Percentiles rank a stretch among this genome's conserved stretches.
Evolutionary conservation across 64 coral and sea anemone species (phyloP).

Genomic region (Platygyra sinensis): DNA sequence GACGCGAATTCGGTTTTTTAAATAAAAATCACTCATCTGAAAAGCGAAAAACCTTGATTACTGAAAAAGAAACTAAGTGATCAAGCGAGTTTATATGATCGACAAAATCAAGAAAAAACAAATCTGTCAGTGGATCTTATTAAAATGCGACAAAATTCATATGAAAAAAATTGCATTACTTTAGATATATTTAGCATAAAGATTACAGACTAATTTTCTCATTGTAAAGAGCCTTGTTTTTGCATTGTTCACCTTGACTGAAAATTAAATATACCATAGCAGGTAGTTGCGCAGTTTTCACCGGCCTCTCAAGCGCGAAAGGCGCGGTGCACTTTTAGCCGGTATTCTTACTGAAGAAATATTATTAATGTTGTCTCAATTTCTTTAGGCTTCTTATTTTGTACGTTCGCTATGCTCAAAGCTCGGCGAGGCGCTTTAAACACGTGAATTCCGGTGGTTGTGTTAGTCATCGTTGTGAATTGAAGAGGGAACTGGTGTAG

Average conservation of each 20-base stretch:
- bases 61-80: not conserved
- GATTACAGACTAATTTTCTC: not conserved
- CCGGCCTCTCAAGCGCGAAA: no score
- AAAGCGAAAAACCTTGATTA: not conserved
- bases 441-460: no score
- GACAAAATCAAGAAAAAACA: not conserved
- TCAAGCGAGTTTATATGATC: not conserved
- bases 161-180: not conserved
- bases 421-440: no score
- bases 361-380: not conserved
- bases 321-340: not conserved
- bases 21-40: slow-evolving; percentile 1
- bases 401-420: not conserved
- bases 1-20: not conserved
- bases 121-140: not conserved
- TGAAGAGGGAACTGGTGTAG: no score
- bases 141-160: not conserved
- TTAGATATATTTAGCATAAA: not conserved
- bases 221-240: not conserved
- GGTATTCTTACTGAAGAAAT: not conserved
- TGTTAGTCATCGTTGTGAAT: no score
- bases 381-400: not conserved
- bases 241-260: not conserved
- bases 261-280: not conserved
- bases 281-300: no score